A percentile compares a stretch with the other conserved stretches of the same genome.
These are phyloP conservation scores for Agrypnus murinus DNA, from an alignment of 2,888 invertebrate species.

Conservation along the genomic window DNA sequence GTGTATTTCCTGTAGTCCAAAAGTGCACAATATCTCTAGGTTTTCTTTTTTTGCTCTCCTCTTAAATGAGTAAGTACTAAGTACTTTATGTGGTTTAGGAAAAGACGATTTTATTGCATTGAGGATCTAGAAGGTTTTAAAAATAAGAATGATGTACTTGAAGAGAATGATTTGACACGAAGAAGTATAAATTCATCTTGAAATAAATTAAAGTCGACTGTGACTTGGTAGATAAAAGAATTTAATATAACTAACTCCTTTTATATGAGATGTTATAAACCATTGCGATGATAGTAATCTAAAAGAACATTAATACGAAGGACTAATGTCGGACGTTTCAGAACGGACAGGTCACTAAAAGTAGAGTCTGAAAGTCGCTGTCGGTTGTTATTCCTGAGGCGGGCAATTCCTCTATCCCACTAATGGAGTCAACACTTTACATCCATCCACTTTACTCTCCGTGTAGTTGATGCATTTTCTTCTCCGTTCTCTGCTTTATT, in stretches of 20 bases:
- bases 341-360: conserved; percentile 44
- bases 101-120: background rate
- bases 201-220: conserved; percentile 1
- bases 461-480: conserved; percentile 49
- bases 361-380: conserved; percentile 45
- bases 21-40: conserved; percentile 14
- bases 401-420: conserved; percentile 51
- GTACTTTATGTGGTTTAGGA: background rate
- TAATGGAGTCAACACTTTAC: conserved; percentile 55
- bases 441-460: conserved; percentile 49
- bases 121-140: background rate
- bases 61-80: no score
- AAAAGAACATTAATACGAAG: conserved; percentile 28
- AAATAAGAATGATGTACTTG: background rate
- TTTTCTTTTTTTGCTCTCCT: background rate
- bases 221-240: conserved; percentile 16
- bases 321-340: conserved; percentile 27
- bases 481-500: conserved; percentile 35
- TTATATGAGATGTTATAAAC: conserved; percentile 20
- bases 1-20: conserved; percentile 38
- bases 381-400: conserved; percentile 46
- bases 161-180: background rate
- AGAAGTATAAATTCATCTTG: background rate
- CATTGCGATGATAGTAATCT: conserved; percentile 19
- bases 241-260: conserved; percentile 21